Evolutionary conservation across 2,113 vertebrate genomes (phyloP).

Genomic region (Rhinoptilus africanus): DNA sequence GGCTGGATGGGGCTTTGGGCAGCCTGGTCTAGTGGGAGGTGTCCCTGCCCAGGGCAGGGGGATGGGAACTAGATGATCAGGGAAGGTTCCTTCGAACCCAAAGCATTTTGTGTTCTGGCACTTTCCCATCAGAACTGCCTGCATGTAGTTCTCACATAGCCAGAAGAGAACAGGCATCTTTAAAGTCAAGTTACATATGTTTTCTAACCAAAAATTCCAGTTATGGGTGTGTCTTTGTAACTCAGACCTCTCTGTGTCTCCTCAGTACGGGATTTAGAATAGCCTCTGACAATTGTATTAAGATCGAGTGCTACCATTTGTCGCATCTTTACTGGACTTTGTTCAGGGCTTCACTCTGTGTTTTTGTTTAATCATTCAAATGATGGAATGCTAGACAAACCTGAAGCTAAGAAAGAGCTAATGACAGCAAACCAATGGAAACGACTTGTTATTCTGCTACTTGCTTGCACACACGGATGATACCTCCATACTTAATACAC

Average conservation of each 20-base stretch:
- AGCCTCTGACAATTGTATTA: neutral
- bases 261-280: neutral
- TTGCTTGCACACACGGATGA: neutral
- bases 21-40: neutral
- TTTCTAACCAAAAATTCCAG: neutral
- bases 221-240: neutral
- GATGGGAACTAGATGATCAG: neutral
- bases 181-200: neutral
- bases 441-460: neutral
- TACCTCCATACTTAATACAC: neutral
- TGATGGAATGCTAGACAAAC: neutral
- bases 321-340: neutral
- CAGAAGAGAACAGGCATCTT: neutral
- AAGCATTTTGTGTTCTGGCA: neutral
- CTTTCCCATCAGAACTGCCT: neutral
- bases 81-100: neutral
- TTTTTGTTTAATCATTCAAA: neutral
- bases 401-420: neutral
- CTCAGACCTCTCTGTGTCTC: neutral
- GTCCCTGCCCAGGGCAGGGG: neutral
- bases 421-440: neutral
- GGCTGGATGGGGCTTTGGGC: neutral
- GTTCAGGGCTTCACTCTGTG: neutral
- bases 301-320: neutral
- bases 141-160: neutral